Base-by-base conservation (phyloP, 2,797 vertebrate species). In the Sebastes kiyomatsui region DNA sequence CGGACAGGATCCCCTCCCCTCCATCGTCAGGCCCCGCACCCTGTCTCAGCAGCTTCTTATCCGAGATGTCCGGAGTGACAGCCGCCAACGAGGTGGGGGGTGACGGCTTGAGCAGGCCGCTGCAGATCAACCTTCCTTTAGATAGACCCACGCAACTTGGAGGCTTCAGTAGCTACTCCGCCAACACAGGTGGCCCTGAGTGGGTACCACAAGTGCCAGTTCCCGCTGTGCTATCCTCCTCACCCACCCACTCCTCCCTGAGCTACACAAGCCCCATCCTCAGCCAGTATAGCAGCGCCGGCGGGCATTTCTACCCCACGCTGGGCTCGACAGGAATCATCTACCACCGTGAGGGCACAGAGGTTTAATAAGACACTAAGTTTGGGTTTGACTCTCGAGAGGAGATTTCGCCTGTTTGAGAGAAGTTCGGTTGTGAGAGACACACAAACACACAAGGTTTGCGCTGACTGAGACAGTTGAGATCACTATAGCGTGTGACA, bases 301-400 rank as follows among this genome's bases (percentile, higher is more conserved):
- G 94, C 80, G 94, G 96, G 38, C 98, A 97, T 88, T 99, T 99
- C 94, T 99, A 98, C 91, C 97, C 96, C 60, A 73, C 95, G 12
- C 90, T 98, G 89, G 92, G 95, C 87, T 94, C 97, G 1, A 95
- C 96, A 62, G 96, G 95, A 67, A 88, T 95, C 49, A 93, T 97
- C 23, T 99, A 98, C 82, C 92, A 97, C 68, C 96, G 97, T 61
- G 98, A 99, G 83, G 98, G 97, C 71, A 98, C 98, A 20, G 98
- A 99, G 80, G 97, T 99, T 89, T 99, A 96, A 95, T 54, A 65
- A 80, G 78, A 89, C 54, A 16, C 35, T 35, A 27, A 35, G 22
- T 32, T 32, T 67, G 25, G 55, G 23, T 80, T 76, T 71, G 18
- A 90, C 84, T 88, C 49, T 74, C 79, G 18, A 70, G 42, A 62